Evolutionary conservation across 2,113 vertebrate genomes (phyloP).

Genomic region (Sardina pilchardus): DNA sequence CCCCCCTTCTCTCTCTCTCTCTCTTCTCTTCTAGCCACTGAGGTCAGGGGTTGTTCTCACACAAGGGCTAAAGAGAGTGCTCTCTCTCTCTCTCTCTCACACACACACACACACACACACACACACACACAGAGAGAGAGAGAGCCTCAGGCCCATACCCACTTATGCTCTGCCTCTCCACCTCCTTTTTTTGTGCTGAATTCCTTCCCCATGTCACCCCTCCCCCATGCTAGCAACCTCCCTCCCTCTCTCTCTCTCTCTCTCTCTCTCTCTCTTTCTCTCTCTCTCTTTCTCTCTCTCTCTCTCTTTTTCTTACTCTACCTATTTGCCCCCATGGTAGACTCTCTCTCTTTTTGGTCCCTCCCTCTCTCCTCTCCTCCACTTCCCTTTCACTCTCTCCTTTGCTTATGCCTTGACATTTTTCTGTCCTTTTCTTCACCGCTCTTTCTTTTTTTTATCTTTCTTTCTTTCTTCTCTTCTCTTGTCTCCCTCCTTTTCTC

Average conservation of each 20-base stretch:
- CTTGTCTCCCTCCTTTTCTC: neutral
- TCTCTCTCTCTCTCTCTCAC: too few species aligned
- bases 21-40: neutral
- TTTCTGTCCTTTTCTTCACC: neutral
- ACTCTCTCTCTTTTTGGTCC: too few species aligned
- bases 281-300: conserved; percentile 18
- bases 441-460: neutral
- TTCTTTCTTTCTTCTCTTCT: neutral
- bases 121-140: conserved; percentile 49
- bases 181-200: conserved; percentile 57
- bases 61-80: neutral
- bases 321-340: conserved; percentile 23
- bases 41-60: too few species aligned
- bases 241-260: neutral
- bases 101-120: neutral
- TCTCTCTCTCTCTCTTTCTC: conserved; percentile 30
- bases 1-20: neutral
- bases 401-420: too few species aligned
- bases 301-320: neutral
- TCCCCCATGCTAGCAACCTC: conserved; percentile 40
- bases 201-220: conserved; percentile 64
- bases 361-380: conserved; percentile 41
- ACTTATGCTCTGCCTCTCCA: conserved; percentile 51
- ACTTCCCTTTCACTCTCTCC: too few species aligned
- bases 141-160: conserved; percentile 22